Base-by-base conservation (phyloP, 2,113 vertebrate species). In the Caloenas nicobarica region DNA sequence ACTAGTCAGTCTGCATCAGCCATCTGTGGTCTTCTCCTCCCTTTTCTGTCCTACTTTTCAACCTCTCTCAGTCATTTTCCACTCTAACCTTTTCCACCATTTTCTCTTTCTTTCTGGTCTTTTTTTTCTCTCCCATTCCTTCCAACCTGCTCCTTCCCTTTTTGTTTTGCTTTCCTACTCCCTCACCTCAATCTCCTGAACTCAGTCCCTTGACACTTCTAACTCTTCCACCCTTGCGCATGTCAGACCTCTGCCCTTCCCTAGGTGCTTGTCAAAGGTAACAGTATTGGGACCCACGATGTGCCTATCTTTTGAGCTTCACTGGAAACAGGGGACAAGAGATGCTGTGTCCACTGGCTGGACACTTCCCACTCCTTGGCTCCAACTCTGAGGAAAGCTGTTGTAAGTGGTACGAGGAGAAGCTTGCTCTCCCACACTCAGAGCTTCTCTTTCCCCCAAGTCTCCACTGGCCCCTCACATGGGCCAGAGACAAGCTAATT, bases 211-310 rank as follows among this genome's bases (percentile, higher is more conserved):
- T 74, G 28, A 23, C 15, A 50, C 33, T 46, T 36, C 56, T 56
- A 56, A 53, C 16, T 66, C 42, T 29, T 83, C 70, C 7, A 23
- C 19, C 38, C 54, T 60, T 34, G 28, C 17, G 28, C 24, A 11
- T 16, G 9, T 82, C 38, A 74, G 61, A 90, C 26, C 70, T 51
- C 66, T 91, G 42, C 34, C 44, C 34, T 85, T 76, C 53, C 22
- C 16, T 8, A 68, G 15, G 9, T 3, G 5, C 31, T 73, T 46
- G 40, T 23, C 46, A 56, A 46, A 64, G 53, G 21, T 7, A 84
- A 23, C 8, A 10, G 7, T 8, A 29, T 0, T 23, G 31, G 36
- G 44, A 74, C 13, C 25, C 31, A 33, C 0, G 1, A 23, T 0
- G 2, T n/a, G 8, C 42, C 28, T 54, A 31, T 51, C 46, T 74